Percentiles rank a stretch among this genome's conserved stretches.
Conservation (phyloP, 2,797 vertebrate genomes). For the Pitangus sulphuratus region DNA sequence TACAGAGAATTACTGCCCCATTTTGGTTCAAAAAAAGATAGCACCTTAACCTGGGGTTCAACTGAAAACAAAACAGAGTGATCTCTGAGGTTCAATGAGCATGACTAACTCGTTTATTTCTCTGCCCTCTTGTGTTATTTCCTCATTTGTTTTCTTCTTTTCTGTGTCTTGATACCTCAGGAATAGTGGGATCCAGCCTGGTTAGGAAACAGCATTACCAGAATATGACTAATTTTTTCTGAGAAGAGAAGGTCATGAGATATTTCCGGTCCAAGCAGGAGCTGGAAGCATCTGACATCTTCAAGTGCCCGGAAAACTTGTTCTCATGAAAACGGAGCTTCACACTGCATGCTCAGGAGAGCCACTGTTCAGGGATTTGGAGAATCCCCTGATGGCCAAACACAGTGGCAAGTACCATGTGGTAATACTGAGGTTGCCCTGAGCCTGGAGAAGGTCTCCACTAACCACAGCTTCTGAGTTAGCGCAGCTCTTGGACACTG, state of each 20-base stretch:
- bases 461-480: accelerated
- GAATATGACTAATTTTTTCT: neutral
- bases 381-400: neutral
- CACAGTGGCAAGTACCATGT: accelerated
- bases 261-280: neutral
- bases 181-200: neutral
- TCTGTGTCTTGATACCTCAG: neutral
- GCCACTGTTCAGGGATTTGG: neutral
- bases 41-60: neutral
- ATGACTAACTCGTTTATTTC: neutral
- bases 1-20: neutral
- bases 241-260: neutral
- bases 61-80: accelerated
- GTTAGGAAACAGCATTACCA: neutral
- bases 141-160: neutral
- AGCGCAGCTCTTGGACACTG: neutral
- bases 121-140: neutral
- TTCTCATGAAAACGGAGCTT: neutral
- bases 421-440: neutral
- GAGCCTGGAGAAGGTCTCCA: neutral
- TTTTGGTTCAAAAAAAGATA: neutral
- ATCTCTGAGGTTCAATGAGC: neutral
- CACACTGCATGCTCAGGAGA: accelerated
- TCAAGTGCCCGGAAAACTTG: neutral
- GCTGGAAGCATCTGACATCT: neutral